Conservation (phyloP, 35 echinoderm and acorn worm species). For the Antedon bifida region DNA sequence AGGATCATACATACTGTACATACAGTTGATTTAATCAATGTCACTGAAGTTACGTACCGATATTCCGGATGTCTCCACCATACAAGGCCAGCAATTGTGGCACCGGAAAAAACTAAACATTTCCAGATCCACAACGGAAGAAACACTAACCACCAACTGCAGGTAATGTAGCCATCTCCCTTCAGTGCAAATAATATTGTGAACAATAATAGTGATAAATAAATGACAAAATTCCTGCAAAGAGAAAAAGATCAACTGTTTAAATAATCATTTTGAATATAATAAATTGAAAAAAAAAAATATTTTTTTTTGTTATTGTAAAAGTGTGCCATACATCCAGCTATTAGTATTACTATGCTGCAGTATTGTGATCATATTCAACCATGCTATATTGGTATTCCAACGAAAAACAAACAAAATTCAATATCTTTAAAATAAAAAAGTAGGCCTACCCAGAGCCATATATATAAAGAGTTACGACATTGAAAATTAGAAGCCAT, state of each 20-base stretch:
- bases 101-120: conserved; percentile 55
- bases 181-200: conserved; percentile 69
- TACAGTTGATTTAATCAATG: too few relatives aligned
- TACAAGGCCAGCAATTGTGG: conserved; percentile 57
- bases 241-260: conserved; percentile 8
- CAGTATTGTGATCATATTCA: too few relatives aligned
- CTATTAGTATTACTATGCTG: too few relatives aligned
- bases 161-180: conserved; percentile 34
- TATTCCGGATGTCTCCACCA: conserved; percentile 95
- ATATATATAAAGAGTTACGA: too few relatives aligned
- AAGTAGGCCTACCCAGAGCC: too few relatives aligned
- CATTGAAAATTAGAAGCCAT: too few relatives aligned
- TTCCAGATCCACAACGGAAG: conserved; percentile 90
- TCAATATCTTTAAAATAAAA: too few relatives aligned
- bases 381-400: too few relatives aligned
- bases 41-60: conserved; percentile 25
- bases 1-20: too few relatives aligned
- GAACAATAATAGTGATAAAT: conserved; percentile 60
- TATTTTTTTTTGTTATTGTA: not conserved
- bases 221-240: conserved; percentile 93
- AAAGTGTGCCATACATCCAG: not conserved
- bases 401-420: too few relatives aligned
- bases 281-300: not conserved
- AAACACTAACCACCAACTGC: conserved; percentile 79
- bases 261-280: not conserved